Evolutionary conservation across 2,113 vertebrate genomes (phyloP).

Genomic region (Tragulus kanchil): DNA sequence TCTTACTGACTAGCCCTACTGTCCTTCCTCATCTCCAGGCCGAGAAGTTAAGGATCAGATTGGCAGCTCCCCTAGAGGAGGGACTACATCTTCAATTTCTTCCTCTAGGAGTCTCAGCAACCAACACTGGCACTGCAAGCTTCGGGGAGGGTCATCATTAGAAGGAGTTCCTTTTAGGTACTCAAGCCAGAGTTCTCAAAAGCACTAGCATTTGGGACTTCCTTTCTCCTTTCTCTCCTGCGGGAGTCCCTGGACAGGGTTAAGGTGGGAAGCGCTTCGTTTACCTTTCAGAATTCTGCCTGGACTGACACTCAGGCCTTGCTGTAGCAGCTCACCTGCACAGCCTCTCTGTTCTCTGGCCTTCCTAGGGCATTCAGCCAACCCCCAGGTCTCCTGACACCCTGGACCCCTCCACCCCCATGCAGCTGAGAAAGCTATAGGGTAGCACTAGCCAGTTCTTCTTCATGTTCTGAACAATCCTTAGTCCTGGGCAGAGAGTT

Average conservation of each 20-base stretch:
- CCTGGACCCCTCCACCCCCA: background rate
- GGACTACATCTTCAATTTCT: background rate
- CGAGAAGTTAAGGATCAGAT: background rate
- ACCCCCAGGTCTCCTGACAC: background rate
- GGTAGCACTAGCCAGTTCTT: background rate
- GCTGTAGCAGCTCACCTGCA: background rate
- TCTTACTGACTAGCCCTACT: background rate
- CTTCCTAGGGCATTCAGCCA: background rate
- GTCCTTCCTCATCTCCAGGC: background rate
- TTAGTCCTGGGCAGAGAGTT: background rate
- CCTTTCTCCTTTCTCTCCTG: background rate
- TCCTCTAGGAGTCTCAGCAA: background rate
- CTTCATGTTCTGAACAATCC: background rate
- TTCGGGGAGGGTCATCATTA: background rate
- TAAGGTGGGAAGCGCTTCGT: background rate
- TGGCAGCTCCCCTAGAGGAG: background rate
- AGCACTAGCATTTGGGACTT: background rate
- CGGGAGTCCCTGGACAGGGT: background rate
- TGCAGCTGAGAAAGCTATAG: background rate
- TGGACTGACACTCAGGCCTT: background rate
- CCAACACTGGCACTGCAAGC: background rate
- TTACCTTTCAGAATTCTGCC: background rate
- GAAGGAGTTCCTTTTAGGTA: background rate
- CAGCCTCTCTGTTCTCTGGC: background rate
- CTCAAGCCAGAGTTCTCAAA: background rate